Percentiles rank a stretch among this genome's conserved stretches.
phyloP scores from a whole-genome alignment of 2,888 invertebrate species.

The Junonia oenone region DNA sequence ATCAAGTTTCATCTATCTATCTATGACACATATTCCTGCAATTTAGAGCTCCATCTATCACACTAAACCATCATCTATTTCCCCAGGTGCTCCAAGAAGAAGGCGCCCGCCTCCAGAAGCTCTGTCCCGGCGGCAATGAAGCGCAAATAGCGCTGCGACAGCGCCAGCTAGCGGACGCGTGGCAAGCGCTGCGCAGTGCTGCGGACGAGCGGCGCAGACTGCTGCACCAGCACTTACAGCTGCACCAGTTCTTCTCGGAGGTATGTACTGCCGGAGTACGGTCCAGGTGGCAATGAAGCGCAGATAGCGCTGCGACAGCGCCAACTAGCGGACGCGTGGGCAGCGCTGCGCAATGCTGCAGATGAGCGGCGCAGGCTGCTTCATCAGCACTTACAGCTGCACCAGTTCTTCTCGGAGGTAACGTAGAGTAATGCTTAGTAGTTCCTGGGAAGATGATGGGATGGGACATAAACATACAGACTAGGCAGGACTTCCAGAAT shows the following conservation, averaged over 20 bases:
- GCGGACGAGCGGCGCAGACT: constrained; percentile 89
- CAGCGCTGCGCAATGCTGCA: constrained; percentile 89
- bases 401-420: constrained; percentile 93
- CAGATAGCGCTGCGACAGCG: constrained; percentile 93
- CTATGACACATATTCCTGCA: too few species aligned
- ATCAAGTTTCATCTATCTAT: too few species aligned
- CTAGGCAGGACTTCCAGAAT: too few species aligned
- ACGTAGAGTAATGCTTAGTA: too few species aligned
- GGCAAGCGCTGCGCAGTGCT: constrained; percentile 91
- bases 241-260: constrained; percentile 93
- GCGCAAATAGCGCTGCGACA: constrained; percentile 93
- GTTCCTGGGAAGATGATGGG: too few species aligned
- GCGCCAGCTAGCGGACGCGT: constrained; percentile 90
- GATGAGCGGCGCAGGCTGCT: constrained; percentile 88
- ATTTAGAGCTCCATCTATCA: too few species aligned
- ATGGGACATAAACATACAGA: too few species aligned
- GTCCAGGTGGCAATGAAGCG: constrained; percentile 94
- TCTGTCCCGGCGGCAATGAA: constrained; percentile 95
- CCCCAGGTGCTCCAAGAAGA: constrained; percentile 93
- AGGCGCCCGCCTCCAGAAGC: constrained; percentile 89
- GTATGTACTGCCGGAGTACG: constrained; percentile 91
- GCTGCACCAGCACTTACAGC: constrained; percentile 91
- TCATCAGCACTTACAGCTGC: constrained; percentile 92
- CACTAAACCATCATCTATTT: background rate
- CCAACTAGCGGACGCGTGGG: constrained; percentile 93